These are phyloP conservation scores for Octomys mimax DNA, from an alignment of 2,797 vertebrate species.

Conservation along the genomic window DNA sequence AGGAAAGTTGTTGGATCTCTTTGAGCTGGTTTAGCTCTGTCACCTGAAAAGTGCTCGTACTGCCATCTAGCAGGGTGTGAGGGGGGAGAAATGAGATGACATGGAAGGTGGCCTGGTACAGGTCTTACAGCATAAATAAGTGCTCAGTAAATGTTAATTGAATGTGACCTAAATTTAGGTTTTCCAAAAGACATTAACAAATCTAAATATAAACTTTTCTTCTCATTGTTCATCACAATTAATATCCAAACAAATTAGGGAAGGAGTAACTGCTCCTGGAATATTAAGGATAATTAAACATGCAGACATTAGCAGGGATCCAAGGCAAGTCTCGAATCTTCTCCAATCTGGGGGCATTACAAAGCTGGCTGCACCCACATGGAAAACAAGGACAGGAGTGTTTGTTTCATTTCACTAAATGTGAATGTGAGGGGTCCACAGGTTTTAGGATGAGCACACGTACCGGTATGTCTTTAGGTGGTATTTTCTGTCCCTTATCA, in stretches of 20 bases:
- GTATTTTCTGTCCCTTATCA: conserved; percentile 99
- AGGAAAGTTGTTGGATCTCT: conserved; percentile 33
- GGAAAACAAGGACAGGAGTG: conserved; percentile 64
- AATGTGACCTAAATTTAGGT: conserved; percentile 58
- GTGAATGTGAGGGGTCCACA: neutral
- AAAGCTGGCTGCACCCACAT: conserved; percentile 50
- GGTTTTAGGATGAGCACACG: conserved; percentile 70
- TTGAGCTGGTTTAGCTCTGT: neutral
- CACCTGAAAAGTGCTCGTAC: conserved; percentile 18
- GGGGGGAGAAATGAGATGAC: neutral
- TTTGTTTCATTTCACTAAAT: conserved; percentile 60
- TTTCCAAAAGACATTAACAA: conserved; percentile 69
- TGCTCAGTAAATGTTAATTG: neutral
- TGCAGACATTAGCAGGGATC: conserved; percentile 20
- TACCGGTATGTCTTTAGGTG: conserved; percentile 98
- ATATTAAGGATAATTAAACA: conserved; percentile 39
- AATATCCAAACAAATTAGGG: conserved; percentile 83
- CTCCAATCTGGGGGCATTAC: conserved; percentile 54
- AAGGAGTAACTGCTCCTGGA: conserved; percentile 64
- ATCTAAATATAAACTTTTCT: conserved; percentile 63
- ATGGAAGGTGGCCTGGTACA: neutral
- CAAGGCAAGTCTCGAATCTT: conserved; percentile 73
- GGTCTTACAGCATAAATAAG: neutral
- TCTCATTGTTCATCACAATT: conserved; percentile 66
- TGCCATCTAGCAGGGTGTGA: neutral